Conservation (phyloP, 2,113 vertebrate species). For the Chaetodon trifascialis region DNA sequence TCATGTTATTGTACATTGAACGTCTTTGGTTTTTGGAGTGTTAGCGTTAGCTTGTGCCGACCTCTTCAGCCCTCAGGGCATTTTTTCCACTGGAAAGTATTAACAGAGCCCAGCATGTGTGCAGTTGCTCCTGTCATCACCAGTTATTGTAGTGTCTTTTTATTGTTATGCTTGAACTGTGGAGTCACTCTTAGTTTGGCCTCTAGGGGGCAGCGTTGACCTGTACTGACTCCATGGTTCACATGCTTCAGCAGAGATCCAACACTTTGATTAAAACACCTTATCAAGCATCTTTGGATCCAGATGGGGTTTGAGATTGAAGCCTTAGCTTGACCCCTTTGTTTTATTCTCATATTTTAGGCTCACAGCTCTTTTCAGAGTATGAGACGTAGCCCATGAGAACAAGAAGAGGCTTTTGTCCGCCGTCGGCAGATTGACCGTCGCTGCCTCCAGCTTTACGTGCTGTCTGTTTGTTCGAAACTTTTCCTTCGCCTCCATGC, state of each 20-base stretch:
- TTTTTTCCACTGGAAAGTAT: no score
- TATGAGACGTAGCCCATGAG: neutral
- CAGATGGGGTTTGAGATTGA: neutral
- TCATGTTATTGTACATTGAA: neutral
- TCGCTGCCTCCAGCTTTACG: neutral
- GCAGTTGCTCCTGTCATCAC: neutral
- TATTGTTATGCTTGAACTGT: neutral
- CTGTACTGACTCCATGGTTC: neutral
- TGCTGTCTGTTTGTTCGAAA: neutral
- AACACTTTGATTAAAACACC: neutral
- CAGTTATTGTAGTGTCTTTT: neutral
- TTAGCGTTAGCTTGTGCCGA: no score
- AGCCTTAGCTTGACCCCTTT: neutral
- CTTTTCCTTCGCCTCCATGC: neutral
- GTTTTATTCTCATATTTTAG: neutral
- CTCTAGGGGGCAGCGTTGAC: slow-evolving; percentile 59
- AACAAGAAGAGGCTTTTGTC: neutral
- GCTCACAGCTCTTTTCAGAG: neutral
- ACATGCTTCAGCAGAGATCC: slow-evolving; percentile 4
- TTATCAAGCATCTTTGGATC: neutral
- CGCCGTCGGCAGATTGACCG: neutral
- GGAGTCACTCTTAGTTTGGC: neutral
- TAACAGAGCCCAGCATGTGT: neutral
- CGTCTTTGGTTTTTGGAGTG: neutral
- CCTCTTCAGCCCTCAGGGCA: no score